Evolutionary conservation across 2,888 invertebrate species (phyloP).

Genomic region (Cenopis cana): DNA sequence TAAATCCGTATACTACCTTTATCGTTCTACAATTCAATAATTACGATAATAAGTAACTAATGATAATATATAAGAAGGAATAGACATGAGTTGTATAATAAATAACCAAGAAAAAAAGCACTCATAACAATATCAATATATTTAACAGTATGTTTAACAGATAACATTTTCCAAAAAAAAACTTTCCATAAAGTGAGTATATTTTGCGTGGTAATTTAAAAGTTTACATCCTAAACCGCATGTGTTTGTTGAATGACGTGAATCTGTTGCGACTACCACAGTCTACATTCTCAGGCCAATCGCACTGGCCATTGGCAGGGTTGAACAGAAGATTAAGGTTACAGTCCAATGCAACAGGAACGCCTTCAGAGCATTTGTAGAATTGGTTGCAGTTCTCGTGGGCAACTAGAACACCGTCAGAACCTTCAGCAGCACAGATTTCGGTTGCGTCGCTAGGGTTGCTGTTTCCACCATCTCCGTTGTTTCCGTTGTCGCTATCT

Average conservation of each 20-base stretch:
- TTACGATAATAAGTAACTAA: no score
- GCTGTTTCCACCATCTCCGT: constrained; percentile 39
- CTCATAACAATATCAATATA: no score
- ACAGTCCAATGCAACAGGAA: constrained; percentile 54
- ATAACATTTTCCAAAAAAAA: no score
- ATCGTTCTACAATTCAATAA: no score
- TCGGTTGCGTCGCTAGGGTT: constrained; percentile 56
- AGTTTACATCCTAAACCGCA: constrained; percentile 10
- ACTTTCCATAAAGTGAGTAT: background rate
- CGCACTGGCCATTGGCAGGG: constrained; percentile 53
- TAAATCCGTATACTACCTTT: no score
- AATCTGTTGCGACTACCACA: constrained; percentile 49
- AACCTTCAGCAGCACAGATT: constrained; percentile 54
- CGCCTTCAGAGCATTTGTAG: constrained; percentile 57
- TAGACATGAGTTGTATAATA: no score
- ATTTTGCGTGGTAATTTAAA: background rate
- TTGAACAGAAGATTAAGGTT: constrained; percentile 55
- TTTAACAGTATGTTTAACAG: no score
- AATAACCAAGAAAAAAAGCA: no score
- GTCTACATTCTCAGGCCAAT: constrained; percentile 57
- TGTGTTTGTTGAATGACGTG: constrained; percentile 26
- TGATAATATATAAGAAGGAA: no score
- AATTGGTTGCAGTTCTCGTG: constrained; percentile 61
- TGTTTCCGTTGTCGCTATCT: constrained; percentile 38
- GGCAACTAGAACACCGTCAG: constrained; percentile 57